Conservation (phyloP, 1,140 invertebrate genomes). For the Heterodera schachtii region DNA sequence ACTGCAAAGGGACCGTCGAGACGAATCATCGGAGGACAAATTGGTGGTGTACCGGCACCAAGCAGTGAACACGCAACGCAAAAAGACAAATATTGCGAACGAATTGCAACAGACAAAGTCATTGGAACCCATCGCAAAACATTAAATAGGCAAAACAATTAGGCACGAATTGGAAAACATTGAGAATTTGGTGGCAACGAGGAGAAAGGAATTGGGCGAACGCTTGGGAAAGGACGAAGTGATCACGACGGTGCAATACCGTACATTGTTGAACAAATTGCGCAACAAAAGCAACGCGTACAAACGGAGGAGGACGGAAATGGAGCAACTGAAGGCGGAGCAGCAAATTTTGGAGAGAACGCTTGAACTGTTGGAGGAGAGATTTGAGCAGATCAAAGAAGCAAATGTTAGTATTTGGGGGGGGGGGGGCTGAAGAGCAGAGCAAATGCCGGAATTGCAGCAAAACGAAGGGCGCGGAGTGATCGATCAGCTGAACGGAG, state of each 20-base stretch:
- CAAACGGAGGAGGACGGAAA: conserved; percentile 47
- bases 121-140: too few relatives aligned
- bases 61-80: conserved; percentile 43
- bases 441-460: not conserved
- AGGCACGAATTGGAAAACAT: conserved; percentile 48
- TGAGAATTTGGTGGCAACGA: conserved; percentile 32
- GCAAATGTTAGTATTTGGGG: conserved; percentile 42
- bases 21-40: conserved; percentile 51
- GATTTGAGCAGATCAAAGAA: conserved; percentile 44
- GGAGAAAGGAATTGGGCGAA: conserved; percentile 40
- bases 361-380: conserved; percentile 36
- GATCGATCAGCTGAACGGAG: conserved; percentile 40
- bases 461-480: conserved; percentile 47
- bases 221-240: conserved; percentile 46
- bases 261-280: conserved; percentile 48
- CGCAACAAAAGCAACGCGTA: conserved; percentile 49
- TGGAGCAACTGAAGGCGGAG: conserved; percentile 46
- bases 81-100: conserved; percentile 49
- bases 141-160: too few relatives aligned
- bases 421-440: too few relatives aligned
- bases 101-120: conserved; percentile 42
- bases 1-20: conserved; percentile 44
- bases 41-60: conserved; percentile 50
- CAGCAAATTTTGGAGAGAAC: conserved; percentile 40
- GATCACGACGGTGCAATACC: conserved; percentile 50